Evolutionary conservation across 2,113 vertebrate species (phyloP).

Genomic region (Chauna torquata): DNA sequence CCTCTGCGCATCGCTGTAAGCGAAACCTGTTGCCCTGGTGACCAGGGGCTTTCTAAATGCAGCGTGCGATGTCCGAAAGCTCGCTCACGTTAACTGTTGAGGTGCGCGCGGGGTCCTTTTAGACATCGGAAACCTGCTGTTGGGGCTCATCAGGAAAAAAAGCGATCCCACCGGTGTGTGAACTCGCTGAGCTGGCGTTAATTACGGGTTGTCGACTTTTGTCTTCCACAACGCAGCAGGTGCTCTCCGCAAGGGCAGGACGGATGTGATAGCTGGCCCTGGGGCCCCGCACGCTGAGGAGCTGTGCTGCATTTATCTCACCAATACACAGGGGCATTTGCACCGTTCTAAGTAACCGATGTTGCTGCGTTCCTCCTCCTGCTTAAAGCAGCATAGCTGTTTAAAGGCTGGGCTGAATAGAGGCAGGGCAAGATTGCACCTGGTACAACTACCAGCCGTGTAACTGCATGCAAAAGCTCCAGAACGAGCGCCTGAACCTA

Average conservation of each 20-base stretch:
- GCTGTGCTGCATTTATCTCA: neutral
- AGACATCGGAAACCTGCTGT: accelerated
- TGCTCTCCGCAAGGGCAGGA: neutral
- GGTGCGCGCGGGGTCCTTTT: accelerated
- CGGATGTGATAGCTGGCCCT: accelerated
- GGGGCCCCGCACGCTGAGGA: neutral
- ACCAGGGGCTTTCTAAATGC: conserved; percentile 45
- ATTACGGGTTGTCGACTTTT: neutral
- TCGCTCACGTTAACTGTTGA: neutral
- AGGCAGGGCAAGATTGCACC: neutral
- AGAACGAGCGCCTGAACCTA: accelerated
- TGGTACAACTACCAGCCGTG: neutral
- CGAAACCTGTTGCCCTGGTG: conserved; percentile 65
- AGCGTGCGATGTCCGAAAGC: conserved; percentile 45
- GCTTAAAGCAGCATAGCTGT: accelerated
- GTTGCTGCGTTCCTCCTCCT: neutral
- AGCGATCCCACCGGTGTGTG: accelerated
- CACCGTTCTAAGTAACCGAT: neutral
- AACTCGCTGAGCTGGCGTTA: neutral
- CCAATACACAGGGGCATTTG: neutral
- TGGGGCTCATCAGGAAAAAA: neutral
- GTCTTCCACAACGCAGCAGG: accelerated
- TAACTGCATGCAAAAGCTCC: neutral
- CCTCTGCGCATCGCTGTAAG: conserved; percentile 33
- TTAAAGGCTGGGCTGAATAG: neutral